phyloP scores from a whole-genome alignment of 1,140 invertebrate genomes.

The Arctopsyche grandis region DNA sequence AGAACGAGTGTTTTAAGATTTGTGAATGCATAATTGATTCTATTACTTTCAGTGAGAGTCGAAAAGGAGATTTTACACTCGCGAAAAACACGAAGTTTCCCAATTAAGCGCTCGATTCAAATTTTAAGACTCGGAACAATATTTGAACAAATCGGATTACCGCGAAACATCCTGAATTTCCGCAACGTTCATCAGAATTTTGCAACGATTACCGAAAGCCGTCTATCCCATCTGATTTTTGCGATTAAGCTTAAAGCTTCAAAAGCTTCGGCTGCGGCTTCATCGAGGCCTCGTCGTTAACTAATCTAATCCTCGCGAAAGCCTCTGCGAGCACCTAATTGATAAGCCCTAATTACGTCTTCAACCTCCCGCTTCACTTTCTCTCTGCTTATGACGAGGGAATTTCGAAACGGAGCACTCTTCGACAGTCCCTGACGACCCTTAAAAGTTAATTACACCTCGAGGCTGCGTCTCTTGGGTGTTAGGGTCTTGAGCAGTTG shows the following conservation, averaged over 20 bases:
- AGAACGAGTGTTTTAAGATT: too few relatives aligned
- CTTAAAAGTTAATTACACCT: not conserved
- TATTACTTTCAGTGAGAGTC: too few relatives aligned
- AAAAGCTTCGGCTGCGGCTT: not conserved
- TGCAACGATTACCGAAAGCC: not conserved
- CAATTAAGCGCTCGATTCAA: too few relatives aligned
- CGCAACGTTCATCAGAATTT: not conserved
- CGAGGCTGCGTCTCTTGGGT: not conserved
- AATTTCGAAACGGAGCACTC: not conserved
- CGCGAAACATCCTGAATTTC: not conserved
- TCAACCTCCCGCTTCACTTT: not conserved
- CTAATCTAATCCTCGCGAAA: constrained; percentile 6
- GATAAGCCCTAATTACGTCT: constrained; percentile 4
- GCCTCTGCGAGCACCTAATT: not conserved
- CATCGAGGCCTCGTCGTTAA: not conserved
- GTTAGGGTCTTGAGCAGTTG: too few relatives aligned
- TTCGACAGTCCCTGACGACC: not conserved
- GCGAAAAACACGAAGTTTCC: too few relatives aligned
- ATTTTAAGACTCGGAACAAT: not conserved
- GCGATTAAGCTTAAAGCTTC: not conserved
- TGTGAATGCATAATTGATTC: too few relatives aligned
- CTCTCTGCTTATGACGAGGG: not conserved
- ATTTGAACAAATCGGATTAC: not conserved
- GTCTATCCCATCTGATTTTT: not conserved
- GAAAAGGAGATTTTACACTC: too few relatives aligned